These are phyloP conservation scores for Indicator indicator DNA, from an alignment of 2,113 vertebrate genomes.

Conservation along the genomic window DNA sequence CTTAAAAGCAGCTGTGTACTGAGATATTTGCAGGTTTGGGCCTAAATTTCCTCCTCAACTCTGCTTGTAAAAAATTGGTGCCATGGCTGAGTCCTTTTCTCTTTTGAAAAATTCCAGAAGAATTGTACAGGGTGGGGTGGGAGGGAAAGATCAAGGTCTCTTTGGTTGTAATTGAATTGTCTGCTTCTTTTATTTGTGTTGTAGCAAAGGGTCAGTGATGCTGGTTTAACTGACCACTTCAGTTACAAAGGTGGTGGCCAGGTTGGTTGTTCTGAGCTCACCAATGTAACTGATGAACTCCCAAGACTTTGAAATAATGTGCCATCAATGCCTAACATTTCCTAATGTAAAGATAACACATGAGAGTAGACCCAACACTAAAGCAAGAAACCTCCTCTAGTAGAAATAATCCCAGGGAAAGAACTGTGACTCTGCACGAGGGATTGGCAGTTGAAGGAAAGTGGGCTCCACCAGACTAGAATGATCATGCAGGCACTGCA, in stretches of 20 bases:
- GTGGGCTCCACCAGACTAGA: background rate
- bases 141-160: background rate
- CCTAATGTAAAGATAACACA: background rate
- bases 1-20: background rate
- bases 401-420: background rate
- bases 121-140: background rate
- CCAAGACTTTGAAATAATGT: background rate
- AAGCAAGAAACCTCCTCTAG: background rate
- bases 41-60: background rate
- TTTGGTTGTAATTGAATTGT: background rate
- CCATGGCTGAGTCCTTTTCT: background rate
- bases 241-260: background rate
- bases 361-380: background rate
- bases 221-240: background rate
- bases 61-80: background rate
- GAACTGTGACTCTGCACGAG: background rate
- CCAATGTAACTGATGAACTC: background rate
- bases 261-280: background rate
- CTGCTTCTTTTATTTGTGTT: background rate
- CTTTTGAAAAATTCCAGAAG: background rate
- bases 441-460: background rate
- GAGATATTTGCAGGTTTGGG: background rate
- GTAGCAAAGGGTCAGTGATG: background rate
- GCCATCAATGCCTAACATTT: background rate
- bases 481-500: background rate